Base-by-base conservation (phyloP, 2,113 vertebrate genomes). In the Elaphurus davidianus region DNA sequence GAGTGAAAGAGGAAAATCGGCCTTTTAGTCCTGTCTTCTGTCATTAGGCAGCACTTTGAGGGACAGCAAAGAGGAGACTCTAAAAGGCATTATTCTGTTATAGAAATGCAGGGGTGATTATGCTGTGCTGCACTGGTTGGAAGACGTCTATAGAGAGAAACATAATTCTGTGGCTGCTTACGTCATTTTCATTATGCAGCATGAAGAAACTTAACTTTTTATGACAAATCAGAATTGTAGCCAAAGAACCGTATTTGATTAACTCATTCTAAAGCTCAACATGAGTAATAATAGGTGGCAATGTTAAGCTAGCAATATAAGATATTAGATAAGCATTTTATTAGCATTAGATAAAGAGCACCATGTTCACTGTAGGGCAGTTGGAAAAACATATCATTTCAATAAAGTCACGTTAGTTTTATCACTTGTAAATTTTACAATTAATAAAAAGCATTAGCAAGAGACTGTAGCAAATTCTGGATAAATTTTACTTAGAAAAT, bases 201-300 rank as follows among this genome's bases (percentile, higher is more conserved):
- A 96, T 92, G 94, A 98, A 96, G 86, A 96, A 97, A 97, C 78
- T 79, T 98, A 97, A 97, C 54, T 60, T 87, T 98, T 96, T 92
- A 94, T 67, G 21, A 92, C 59, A 87, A 94, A 91, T 74, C 50
- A 96, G 86, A 98, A 98, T 86, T 97, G 59, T 98, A 98, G 94
- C 81, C 94, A 98, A 90, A 76, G 84, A 96, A 95, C 95, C 97
- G 96, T 99, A 98, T 99, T 99, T 99, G 99, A 99, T 99, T 99
- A 99, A 99, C 98, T 97, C 98, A 99, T 99, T 99, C 99, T 98
- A 99, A 98, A 95, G 88, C 19, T 87, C 10, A 40, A 0, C 30
- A 2, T 90, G 95, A 82, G 5, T 88, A 71, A 81, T 67, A 54
- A 92, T 81, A 59, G 47, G 27, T 67, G n/a, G 43, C 55, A 36